A percentile compares a stretch with the other conserved stretches of the same genome.
Evolutionary conservation across 1,140 invertebrate genomes (phyloP).

Genomic region (Magallana gigas): DNA sequence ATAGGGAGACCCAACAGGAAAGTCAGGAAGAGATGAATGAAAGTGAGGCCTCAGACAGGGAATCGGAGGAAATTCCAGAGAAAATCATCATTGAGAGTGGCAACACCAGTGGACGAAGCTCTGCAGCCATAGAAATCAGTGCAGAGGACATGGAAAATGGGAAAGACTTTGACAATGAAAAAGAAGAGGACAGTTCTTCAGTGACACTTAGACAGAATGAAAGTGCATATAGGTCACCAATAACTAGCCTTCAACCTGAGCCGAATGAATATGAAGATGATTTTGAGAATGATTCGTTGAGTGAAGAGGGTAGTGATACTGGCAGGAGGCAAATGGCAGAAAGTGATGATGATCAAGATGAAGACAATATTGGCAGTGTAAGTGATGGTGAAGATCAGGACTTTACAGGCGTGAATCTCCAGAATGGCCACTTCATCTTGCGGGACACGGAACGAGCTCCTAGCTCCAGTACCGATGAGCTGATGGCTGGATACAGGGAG

Average conservation of each 20-base stretch:
- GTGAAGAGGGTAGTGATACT: neutral
- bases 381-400: slow-evolving; percentile 60
- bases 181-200: neutral
- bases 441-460: slow-evolving; percentile 34
- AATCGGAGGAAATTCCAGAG: neutral
- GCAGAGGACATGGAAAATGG: slow-evolving; percentile 11
- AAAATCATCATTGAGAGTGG: slow-evolving; percentile 17
- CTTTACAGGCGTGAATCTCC: slow-evolving; percentile 36
- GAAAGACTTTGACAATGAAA: neutral
- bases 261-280: slow-evolving; percentile 38
- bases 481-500: slow-evolving; percentile 59
- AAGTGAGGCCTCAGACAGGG: slow-evolving; percentile 3
- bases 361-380: slow-evolving; percentile 67
- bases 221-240: slow-evolving; percentile 33
- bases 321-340: slow-evolving; percentile 22
- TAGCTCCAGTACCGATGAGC: slow-evolving; percentile 57
- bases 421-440: slow-evolving; percentile 38
- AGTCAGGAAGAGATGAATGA: slow-evolving; percentile 14
- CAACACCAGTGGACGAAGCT: neutral
- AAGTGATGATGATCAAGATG: slow-evolving; percentile 50
- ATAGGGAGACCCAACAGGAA: neutral
- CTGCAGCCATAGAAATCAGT: slow-evolving; percentile 5
- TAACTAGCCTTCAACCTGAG: slow-evolving; percentile 21
- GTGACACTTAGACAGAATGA: neutral
- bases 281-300: slow-evolving; percentile 19